Conservation (phyloP, 2,113 vertebrate species). For the Protomyctophum bolini region DNA sequence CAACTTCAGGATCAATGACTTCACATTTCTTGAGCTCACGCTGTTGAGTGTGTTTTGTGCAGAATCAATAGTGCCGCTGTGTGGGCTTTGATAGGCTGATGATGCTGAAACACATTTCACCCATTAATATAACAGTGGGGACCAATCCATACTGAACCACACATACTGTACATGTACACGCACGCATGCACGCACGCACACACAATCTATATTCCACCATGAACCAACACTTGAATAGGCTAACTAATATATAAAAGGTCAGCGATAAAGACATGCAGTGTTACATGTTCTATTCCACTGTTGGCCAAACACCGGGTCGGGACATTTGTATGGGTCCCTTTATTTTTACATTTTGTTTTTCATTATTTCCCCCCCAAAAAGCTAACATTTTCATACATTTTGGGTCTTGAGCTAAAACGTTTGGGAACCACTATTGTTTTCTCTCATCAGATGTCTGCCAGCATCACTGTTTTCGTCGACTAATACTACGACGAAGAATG, state of each 20-base stretch:
- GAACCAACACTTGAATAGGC: constrained; percentile 49
- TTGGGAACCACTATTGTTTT: too few species aligned
- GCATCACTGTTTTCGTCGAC: too few species aligned
- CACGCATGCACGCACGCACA: constrained; percentile 1
- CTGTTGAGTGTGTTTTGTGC: constrained; percentile 47
- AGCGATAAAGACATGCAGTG: constrained; percentile 51
- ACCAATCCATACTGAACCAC: constrained; percentile 45
- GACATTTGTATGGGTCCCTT: too few species aligned
- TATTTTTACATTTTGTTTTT: too few species aligned
- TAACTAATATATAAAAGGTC: constrained; percentile 37
- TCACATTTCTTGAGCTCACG: constrained; percentile 35
- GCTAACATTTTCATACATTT: too few species aligned
- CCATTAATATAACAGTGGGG: constrained; percentile 65
- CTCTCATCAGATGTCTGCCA: too few species aligned
- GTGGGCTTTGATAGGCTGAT: constrained; percentile 61
- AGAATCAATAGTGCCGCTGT: constrained; percentile 50
- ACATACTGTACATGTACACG: constrained; percentile 26
- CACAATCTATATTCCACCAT: constrained; percentile 23
- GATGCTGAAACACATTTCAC: constrained; percentile 68
- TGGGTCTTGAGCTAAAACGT: too few species aligned
- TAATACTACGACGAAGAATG: too few species aligned
- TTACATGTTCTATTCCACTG: not conserved
- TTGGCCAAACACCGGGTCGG: too few species aligned
- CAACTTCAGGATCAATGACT: constrained; percentile 47
- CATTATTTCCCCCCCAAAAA: too few species aligned